Conservation (phyloP, 1,140 invertebrate genomes). For the Macrocentrus cingulum region DNA sequence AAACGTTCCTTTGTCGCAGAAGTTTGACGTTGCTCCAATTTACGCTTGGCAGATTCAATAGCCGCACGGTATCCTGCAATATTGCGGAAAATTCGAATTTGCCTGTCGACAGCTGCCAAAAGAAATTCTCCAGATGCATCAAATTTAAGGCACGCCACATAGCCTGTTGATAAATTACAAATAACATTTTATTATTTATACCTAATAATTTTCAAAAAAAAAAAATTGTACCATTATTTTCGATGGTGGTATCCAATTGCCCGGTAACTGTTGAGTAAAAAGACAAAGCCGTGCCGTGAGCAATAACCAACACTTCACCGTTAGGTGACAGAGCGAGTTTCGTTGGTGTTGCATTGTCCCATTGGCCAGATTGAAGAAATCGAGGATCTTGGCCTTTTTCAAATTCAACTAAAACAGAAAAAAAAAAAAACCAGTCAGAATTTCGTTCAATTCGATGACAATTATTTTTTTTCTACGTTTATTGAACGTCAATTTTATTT, state of each 20-base stretch:
- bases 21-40: slow-evolving; percentile 65
- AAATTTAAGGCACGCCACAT: slow-evolving; percentile 70
- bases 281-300: slow-evolving; percentile 65
- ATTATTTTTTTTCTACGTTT: no score
- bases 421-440: slow-evolving; percentile 23
- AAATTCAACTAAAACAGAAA: slow-evolving; percentile 71
- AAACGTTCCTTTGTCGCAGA: slow-evolving; percentile 75
- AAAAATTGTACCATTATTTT: slow-evolving; percentile 61
- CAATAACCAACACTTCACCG: slow-evolving; percentile 72
- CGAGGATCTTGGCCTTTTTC: slow-evolving; percentile 76
- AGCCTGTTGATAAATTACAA: slow-evolving; percentile 64
- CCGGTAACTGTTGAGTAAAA: slow-evolving; percentile 72
- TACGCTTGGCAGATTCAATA: slow-evolving; percentile 67
- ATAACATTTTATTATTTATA: no score
- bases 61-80: slow-evolving; percentile 74
- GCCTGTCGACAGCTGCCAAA: slow-evolving; percentile 74
- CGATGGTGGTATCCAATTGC: slow-evolving; percentile 66
- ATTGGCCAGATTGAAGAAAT: slow-evolving; percentile 65
- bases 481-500: no score
- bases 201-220: no score
- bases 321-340: slow-evolving; percentile 70
- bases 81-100: slow-evolving; percentile 80
- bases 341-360: slow-evolving; percentile 57
- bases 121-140: slow-evolving; percentile 74
- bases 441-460: no score